Evolutionary conservation across 2,113 vertebrate species (phyloP).

Genomic region (Plestiodon gilberti): DNA sequence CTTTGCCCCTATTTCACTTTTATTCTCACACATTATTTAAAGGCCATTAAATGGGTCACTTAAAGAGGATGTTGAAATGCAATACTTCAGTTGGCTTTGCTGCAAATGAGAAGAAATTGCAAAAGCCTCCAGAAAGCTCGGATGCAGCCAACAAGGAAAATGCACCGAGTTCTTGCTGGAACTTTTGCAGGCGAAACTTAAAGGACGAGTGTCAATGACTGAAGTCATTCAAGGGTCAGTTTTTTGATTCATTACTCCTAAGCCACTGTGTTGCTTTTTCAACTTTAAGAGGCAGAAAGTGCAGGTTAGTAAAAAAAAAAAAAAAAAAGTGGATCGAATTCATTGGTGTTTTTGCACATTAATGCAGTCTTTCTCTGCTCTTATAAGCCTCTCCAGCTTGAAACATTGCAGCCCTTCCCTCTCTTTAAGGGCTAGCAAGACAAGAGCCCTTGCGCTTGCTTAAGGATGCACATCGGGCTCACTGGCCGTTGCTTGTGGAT

Average conservation of each 20-base stretch:
- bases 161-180: not conserved
- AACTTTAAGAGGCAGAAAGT: not conserved
- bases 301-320: not conserved
- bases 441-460: no score
- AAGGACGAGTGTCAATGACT: not conserved
- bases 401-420: no score
- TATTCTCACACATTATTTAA: conserved; percentile 17
- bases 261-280: not conserved
- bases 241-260: not conserved
- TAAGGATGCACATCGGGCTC: no score
- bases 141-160: conserved; percentile 14
- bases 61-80: not conserved
- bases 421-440: no score
- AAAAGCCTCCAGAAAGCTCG: conserved; percentile 5
- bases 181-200: not conserved
- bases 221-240: conserved; percentile 16
- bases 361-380: no score
- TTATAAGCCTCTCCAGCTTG: no score
- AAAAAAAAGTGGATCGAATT: not conserved
- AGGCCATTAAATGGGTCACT: conserved; percentile 10
- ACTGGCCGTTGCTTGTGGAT: no score
- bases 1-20: not conserved
- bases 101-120: conserved; percentile 16
- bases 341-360: no score
- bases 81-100: conserved; percentile 24